phyloP scores from a whole-genome alignment of 1,140 invertebrate species.

The Cydia fagiglandana region DNA sequence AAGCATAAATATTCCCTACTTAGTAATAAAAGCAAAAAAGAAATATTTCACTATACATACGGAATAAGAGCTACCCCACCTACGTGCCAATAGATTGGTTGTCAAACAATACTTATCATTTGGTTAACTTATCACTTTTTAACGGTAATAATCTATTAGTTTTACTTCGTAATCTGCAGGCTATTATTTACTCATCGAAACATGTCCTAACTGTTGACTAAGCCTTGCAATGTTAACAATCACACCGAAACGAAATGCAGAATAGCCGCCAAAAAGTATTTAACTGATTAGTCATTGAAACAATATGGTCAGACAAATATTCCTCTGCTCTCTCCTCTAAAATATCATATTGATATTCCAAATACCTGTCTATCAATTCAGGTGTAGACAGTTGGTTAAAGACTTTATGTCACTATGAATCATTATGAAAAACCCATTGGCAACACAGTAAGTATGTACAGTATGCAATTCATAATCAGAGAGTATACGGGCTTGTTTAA shows the following conservation, averaged over 20 bases:
- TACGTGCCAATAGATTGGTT: no score
- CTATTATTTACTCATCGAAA: neutral
- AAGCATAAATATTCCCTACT: no score
- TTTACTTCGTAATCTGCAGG: neutral
- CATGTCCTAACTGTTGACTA: neutral
- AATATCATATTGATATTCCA: neutral
- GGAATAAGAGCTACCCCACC: no score
- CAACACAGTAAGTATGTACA: neutral
- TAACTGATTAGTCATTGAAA: neutral
- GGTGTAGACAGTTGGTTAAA: neutral
- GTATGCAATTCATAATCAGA: neutral
- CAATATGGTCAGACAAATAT: neutral
- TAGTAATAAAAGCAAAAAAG: no score
- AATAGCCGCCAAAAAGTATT: neutral
- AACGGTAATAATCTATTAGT: neutral
- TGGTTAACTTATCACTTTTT: no score
- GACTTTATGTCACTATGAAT: neutral
- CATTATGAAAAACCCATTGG: neutral
- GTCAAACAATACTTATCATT: no score
- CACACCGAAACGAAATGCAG: neutral
- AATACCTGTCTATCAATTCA: neutral
- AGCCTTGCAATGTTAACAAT: neutral
- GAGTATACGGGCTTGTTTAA: neutral
- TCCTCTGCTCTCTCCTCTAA: no score
- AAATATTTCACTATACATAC: no score